phyloP scores from a whole-genome alignment of 2,797 vertebrate genomes.

The Rhinoraja longicauda region DNA sequence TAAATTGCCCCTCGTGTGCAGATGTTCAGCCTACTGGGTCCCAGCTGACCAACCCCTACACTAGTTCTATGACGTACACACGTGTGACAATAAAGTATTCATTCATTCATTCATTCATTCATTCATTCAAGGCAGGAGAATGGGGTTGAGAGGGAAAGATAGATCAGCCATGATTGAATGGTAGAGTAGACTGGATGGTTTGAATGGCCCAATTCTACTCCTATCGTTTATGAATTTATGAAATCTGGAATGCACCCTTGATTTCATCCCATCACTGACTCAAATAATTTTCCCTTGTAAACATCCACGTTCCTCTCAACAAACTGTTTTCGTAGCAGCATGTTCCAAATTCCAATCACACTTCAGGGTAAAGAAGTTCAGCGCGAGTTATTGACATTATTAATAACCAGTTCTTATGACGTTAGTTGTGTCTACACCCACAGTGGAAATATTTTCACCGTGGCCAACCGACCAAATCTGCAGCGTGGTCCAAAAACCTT shows the following conservation, averaged over 20 bases:
- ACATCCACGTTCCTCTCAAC: neutral
- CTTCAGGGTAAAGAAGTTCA: neutral
- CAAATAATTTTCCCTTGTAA: neutral
- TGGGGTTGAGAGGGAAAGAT: too few relatives aligned
- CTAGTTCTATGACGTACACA: too few relatives aligned
- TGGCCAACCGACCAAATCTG: neutral
- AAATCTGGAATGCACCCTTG: neutral
- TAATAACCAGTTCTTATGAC: neutral
- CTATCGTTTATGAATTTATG: too few relatives aligned
- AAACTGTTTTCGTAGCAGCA: neutral
- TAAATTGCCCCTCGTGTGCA: too few relatives aligned
- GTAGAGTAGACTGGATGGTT: too few relatives aligned
- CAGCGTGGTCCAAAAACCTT: neutral
- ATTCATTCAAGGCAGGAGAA: too few relatives aligned
- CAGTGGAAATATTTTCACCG: neutral
- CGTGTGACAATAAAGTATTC: too few relatives aligned
- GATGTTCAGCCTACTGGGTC: too few relatives aligned
- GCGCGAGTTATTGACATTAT: neutral
- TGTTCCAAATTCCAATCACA: neutral
- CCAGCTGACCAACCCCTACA: too few relatives aligned
- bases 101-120: too few relatives aligned
- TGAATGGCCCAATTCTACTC: too few relatives aligned
- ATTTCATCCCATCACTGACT: neutral
- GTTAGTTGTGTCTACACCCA: neutral
- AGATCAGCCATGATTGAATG: too few relatives aligned